Evolutionary conservation across 2,888 invertebrate genomes (phyloP).

Genomic region (Tenthredo distinguenda): DNA sequence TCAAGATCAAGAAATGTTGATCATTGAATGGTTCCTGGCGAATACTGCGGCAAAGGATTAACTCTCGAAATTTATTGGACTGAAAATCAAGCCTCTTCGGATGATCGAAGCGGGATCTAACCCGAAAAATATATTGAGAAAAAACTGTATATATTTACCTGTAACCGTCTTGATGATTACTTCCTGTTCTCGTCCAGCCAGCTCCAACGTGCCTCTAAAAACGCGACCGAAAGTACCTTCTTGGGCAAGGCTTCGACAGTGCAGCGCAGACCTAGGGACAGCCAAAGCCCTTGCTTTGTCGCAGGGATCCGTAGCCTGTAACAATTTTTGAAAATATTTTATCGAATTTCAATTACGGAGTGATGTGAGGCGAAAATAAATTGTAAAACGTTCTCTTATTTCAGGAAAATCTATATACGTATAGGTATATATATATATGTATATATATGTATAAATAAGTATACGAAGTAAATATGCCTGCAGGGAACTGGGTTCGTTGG

Average conservation of each 20-base stretch:
- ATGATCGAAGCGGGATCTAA: no score
- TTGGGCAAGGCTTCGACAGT: constrained; percentile 82
- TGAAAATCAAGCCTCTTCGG: no score
- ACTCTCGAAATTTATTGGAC: no score
- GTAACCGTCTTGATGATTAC: constrained; percentile 93
- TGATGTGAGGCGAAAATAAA: neutral
- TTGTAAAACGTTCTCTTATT: neutral
- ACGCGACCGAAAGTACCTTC: constrained; percentile 95
- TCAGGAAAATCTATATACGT: neutral
- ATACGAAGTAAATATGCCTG: neutral
- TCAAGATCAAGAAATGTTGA: constrained; percentile 20
- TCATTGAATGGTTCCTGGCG: no score
- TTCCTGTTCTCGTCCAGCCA: constrained; percentile 84
- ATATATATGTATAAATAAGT: neutral
- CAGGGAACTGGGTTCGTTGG: neutral
- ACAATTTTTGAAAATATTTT: constrained; percentile 29
- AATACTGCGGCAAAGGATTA: no score
- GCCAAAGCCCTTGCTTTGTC: constrained; percentile 83
- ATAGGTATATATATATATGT: neutral
- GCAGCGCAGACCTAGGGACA: constrained; percentile 82
- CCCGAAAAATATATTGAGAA: neutral
- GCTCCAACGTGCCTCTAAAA: constrained; percentile 87
- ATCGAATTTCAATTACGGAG: neutral
- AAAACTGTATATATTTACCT: constrained; percentile 81
- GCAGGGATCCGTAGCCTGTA: constrained; percentile 79